Percentiles rank a stretch among this genome's conserved stretches.
These are phyloP conservation scores for Aricia agestis DNA, from an alignment of 1,140 invertebrate genomes.

Conservation along the genomic window DNA sequence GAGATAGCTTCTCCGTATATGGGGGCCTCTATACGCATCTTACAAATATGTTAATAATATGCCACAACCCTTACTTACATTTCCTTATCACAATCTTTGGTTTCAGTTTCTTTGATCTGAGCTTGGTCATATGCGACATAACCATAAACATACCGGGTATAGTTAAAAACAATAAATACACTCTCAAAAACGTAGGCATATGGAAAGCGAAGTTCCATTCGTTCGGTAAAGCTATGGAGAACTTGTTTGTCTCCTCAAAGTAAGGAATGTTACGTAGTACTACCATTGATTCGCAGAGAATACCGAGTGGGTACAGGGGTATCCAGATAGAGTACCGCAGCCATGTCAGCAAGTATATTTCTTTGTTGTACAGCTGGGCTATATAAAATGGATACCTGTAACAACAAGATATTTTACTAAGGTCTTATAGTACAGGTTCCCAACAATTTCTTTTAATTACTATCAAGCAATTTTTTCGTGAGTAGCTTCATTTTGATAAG, in stretches of 20 bases:
- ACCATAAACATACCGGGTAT: conserved; percentile 85
- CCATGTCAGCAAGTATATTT: conserved; percentile 91
- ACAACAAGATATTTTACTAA: conserved; percentile 28
- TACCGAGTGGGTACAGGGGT: conserved; percentile 91
- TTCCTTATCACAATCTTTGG: conserved; percentile 65
- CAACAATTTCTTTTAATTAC: too few species aligned
- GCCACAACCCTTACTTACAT: conserved; percentile 42
- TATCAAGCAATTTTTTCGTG: too few species aligned
- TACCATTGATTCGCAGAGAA: conserved; percentile 90
- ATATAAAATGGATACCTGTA: conserved; percentile 94
- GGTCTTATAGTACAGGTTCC: too few species aligned
- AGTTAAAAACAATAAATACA: conserved; percentile 86
- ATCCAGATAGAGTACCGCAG: conserved; percentile 95
- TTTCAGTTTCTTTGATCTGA: conserved; percentile 54
- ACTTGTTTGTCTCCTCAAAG: conserved; percentile 89
- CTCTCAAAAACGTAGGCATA: conserved; percentile 86
- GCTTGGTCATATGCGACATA: conserved; percentile 88
- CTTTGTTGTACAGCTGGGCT: conserved; percentile 84
- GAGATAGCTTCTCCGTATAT: too few species aligned
- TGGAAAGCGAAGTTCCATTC: conserved; percentile 91
- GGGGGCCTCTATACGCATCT: background rate
- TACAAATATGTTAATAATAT: background rate
- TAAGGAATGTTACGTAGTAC: conserved; percentile 90
- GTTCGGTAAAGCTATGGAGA: conserved; percentile 88
- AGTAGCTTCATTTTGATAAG: too few species aligned